These are phyloP conservation scores for Erpornis zantholeuca DNA, from an alignment of 2,113 vertebrate genomes.

Conservation along the genomic window DNA sequence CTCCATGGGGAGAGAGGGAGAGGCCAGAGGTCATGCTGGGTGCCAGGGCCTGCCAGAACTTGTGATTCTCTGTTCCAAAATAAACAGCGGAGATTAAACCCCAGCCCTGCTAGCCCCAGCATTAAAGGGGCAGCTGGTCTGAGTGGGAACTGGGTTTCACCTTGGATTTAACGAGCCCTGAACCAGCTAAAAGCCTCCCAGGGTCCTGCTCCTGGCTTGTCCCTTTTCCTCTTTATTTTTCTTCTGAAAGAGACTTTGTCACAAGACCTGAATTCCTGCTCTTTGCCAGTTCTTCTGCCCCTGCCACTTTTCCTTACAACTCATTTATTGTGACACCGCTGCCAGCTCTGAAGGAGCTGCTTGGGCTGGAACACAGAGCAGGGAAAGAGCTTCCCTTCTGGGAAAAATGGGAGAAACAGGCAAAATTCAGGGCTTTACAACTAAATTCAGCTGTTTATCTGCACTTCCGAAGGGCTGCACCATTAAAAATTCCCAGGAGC, in stretches of 20 bases:
- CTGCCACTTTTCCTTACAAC: background rate
- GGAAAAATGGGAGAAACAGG: background rate
- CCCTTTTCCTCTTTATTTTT: background rate
- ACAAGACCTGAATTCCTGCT: background rate
- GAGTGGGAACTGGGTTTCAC: background rate
- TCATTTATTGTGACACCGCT: background rate
- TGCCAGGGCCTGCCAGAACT: background rate
- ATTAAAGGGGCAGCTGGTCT: background rate
- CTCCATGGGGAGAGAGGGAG: background rate
- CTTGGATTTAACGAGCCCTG: background rate
- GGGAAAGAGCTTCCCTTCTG: background rate
- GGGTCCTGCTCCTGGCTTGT: background rate
- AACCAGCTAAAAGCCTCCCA: background rate
- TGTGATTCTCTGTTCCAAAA: background rate
- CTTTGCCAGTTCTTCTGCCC: background rate
- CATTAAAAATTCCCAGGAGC: background rate
- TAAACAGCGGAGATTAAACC: background rate
- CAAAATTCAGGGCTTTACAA: background rate
- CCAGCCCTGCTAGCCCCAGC: background rate
- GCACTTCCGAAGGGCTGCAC: background rate
- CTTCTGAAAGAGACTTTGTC: background rate
- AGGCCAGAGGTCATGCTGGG: accelerated
- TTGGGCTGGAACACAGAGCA: background rate
- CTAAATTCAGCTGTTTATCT: background rate
- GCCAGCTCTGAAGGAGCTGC: background rate